Base-by-base conservation (phyloP, 1,140 invertebrate species). In the Diachasmimorpha longicaudata region DNA sequence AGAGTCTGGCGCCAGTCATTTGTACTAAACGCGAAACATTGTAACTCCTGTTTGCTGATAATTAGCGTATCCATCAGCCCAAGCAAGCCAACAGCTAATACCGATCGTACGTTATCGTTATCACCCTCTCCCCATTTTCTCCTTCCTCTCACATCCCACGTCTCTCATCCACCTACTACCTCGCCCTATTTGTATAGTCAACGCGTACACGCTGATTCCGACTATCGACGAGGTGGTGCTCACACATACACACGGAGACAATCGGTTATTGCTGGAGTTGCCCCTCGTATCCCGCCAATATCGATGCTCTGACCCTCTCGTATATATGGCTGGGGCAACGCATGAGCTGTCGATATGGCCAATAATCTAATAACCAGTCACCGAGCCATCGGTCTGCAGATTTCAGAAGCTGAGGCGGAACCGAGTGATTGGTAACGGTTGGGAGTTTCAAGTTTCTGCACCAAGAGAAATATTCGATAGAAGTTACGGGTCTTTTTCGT, bases 31-130 rank as follows among this genome's bases (percentile, higher is more conserved):
- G 80, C 77, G 79, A 81, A 85, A 83, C 83, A 85, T 80, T 88
- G 86, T 88, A 88, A 89, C 87, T 88, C 85, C 86, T 89, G 87
- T 84, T 89, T 87, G 85, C 87, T 88, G 88, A 88, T 89, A 88
- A 89, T 89, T 88, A 89, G 85, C 87, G 86, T 87, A 89, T 88
- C 87, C 88, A 88, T 89, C 88, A 89, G 87, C 82, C 77, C 77
- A 82, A 89, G 88, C 87, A 82, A 89, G 88, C 87, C 86, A 80
- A 84, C 84, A 86, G 87, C 87, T 88, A 88, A 88, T 88, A 86
- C 86, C 86, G 86, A 88, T 88, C 87, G 87, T 89, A 88, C 86
- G 87, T 89, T 88, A 89, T 88, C 87, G 87, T 88, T 88, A 89
- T 89, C 87, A 85, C 81, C 78, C 77, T 78, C 80, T 83, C 80